Evolutionary conservation across 2,797 vertebrate species (phyloP), one percentile per base, ranked within the genome.

Genomic region (Syncerus caffer): DNA sequence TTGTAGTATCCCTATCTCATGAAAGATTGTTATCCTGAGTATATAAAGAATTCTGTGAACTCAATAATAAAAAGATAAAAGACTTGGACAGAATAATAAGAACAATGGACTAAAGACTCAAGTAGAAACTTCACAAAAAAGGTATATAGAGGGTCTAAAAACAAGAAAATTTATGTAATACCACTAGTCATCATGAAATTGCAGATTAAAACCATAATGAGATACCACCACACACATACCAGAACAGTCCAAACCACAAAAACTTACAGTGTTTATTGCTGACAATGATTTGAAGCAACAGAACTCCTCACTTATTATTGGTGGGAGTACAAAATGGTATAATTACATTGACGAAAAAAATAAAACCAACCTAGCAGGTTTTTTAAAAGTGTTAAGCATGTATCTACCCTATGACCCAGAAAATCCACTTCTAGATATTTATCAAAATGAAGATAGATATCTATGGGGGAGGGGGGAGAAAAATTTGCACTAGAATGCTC

Each of bases 1-100:
- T 82, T 47, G 1, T 0, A 76, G n/a, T 50, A 23, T 23, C 67
- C 86, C 10, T 57, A 7, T 58, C 27, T 88, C 57, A 25, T 58
- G 4, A 29, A 86, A 84, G 50, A 58, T 5, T 80, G 92, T 31
- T 47, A 85, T 83, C 47, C 15, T 42, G 1, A 90, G 45, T 88
- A 76, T 45, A 64, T 50, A 42, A 83, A 89, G 19, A 58, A 82
- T 51, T 89, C 1, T 19, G 71, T 84, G 23, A 93, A 27, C 9
- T 71, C 62, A 93, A 14, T 85, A 85, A 85, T 34, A 95, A 90
- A 80, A 83, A 29, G 13, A 23, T 7, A 62, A 62, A 85, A 62
- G 5, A 79, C 13, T 85, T 79, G 29, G 51, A 47, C 19, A 62
- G 3, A 67, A 60, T 92, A 83, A 58, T 86, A 78, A 53, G 76